Conservation (phyloP, 2,888 invertebrate species). For the Thecophora atra region DNA sequence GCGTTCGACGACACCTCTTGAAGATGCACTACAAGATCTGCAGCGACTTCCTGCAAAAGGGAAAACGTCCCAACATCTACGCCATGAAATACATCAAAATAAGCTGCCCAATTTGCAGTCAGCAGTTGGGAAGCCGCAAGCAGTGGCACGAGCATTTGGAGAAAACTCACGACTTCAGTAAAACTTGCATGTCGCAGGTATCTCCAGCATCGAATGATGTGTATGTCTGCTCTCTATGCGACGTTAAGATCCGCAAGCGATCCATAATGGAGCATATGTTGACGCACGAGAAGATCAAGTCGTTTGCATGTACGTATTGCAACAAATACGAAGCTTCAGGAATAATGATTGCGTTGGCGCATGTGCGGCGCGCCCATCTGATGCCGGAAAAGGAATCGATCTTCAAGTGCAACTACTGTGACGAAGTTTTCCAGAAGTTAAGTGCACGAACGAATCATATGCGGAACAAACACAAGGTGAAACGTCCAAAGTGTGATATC, state of each 20-base stretch:
- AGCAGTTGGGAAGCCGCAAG: neutral
- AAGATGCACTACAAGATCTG: conserved; percentile 25
- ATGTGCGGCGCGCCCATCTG: conserved; percentile 23
- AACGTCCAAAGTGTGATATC: conserved; percentile 25
- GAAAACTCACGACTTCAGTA: conserved; percentile 30
- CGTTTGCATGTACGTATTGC: conserved; percentile 38
- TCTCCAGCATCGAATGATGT: conserved; percentile 12
- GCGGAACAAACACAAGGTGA: conserved; percentile 19
- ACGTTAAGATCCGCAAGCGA: conserved; percentile 12
- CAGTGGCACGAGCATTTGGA: conserved; percentile 36
- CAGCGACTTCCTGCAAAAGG: conserved; percentile 18
- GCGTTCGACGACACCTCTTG: conserved; percentile 25
- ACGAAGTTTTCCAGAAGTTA: neutral
- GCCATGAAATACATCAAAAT: conserved; percentile 16
- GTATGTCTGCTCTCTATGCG: conserved; percentile 31
- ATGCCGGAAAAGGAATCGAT: neutral
- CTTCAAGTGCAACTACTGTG: conserved; percentile 37
- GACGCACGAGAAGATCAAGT: conserved; percentile 30
- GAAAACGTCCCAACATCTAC: neutral
- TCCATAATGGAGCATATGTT: conserved; percentile 28
- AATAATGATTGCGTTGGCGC: conserved; percentile 4
- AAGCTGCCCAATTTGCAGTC: conserved; percentile 37
- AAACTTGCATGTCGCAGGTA: neutral
- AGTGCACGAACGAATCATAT: conserved; percentile 5
- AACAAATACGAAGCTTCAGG: conserved; percentile 1